phyloP scores from a whole-genome alignment of 2,888 invertebrate genomes.

The Tanypteryx hageni region DNA sequence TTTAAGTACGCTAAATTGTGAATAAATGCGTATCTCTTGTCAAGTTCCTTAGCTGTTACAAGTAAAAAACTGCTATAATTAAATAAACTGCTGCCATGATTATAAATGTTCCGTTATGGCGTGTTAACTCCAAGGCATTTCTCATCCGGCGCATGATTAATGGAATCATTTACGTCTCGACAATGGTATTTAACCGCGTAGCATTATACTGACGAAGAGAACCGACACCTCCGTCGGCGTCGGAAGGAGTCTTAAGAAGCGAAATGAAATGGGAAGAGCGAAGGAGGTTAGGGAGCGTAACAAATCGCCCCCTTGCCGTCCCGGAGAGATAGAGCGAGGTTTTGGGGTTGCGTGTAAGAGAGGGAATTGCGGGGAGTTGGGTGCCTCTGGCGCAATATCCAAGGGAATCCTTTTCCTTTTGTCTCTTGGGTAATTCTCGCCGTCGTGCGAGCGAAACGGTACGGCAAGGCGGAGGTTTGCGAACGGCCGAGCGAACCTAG shows the following conservation, averaged over 20 bases:
- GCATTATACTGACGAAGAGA: background rate
- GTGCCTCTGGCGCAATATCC: background rate
- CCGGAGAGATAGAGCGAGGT: background rate
- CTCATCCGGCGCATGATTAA: conserved; percentile 13
- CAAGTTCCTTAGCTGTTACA: no score
- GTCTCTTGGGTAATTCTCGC: background rate
- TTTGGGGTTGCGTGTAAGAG: background rate
- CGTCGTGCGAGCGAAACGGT: background rate
- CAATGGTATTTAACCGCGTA: conserved; percentile 4
- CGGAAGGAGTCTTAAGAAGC: conserved; percentile 2
- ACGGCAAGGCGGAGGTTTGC: background rate
- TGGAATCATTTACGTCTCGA: background rate
- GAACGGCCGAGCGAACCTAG: background rate
- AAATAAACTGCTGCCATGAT: background rate
- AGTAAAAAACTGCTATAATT: no score
- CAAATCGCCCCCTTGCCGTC: background rate
- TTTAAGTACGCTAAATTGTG: no score
- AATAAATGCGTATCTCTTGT: no score
- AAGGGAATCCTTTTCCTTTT: conserved; percentile 22
- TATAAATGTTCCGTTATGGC: background rate
- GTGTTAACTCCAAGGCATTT: background rate
- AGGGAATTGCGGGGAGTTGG: background rate
- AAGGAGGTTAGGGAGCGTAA: background rate
- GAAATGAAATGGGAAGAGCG: conserved; percentile 16
- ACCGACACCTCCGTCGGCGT: background rate